A percentile compares a stretch with the other conserved stretches of the same genome.
Evolutionary conservation across 2,797 vertebrate genomes (phyloP).

Genomic region (Myotis pilosus): DNA sequence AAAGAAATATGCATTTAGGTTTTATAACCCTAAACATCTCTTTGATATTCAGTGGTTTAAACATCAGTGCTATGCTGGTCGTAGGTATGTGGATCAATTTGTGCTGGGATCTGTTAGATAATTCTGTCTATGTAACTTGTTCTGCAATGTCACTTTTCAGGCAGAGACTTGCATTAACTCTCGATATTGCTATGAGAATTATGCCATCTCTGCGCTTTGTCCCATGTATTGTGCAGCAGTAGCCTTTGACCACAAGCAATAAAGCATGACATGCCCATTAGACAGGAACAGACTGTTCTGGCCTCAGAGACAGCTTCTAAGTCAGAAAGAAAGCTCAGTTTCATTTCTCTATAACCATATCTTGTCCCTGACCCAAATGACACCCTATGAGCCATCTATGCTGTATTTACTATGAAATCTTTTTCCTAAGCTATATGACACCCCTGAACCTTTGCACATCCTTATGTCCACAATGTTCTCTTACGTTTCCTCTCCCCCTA

Average conservation of each 20-base stretch:
- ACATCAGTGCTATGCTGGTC: neutral
- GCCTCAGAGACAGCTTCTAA: slow-evolving; percentile 3
- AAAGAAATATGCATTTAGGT: neutral
- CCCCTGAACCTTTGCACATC: neutral
- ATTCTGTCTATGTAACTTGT: neutral
- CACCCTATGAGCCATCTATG: neutral
- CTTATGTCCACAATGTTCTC: neutral
- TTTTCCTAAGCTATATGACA: neutral
- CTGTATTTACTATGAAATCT: neutral
- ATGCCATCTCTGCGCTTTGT: neutral
- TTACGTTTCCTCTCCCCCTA: neutral
- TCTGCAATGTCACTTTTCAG: neutral
- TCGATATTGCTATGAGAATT: neutral
- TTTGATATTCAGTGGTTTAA: slow-evolving; percentile 15
- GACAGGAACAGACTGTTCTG: slow-evolving; percentile 17
- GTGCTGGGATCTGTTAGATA: neutral
- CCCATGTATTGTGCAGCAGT: neutral
- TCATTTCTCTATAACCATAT: neutral
- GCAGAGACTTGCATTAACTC: neutral
- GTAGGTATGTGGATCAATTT: neutral
- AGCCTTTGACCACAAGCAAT: slow-evolving; percentile 52
- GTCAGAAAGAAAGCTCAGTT: neutral
- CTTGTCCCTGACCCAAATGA: neutral
- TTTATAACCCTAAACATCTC: neutral
- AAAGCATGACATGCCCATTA: slow-evolving; percentile 35